Evolutionary conservation across 2,888 invertebrate species (phyloP), one percentile per base, ranked within the genome.

Genomic region (Vanessa cardui): DNA sequence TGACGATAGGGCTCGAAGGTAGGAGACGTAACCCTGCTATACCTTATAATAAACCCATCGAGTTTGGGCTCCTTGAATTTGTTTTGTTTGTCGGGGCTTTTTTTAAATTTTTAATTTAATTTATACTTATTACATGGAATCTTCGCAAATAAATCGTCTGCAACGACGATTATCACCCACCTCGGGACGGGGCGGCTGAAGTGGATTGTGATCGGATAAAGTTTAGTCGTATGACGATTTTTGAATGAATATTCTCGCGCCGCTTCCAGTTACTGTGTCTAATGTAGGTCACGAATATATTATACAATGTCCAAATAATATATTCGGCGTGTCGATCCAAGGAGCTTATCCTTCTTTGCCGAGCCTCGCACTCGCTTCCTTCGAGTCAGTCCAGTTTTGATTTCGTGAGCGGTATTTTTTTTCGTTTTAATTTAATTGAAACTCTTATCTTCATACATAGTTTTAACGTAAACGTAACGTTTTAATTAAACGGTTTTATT

Each of bases 251-350:
- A 64, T 66, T 62, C 66, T 60, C 61, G 58, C 58, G 64, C 39
- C 60, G 58, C 50, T 47, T 64, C 64, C 70, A 54, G 64, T 62
- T 58, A 61, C 67, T 61, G 52, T 21, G 59, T 20, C 62, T 65
- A 62, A 68, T 68, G 62, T 64, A 46, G 70, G 69, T 69, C 67
- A 62, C 54, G 62, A 64, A 64, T 50, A 66, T 62, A 66, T 45
- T 66, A 62, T 66, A 68, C 68, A 65, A n/a, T n/a, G n/a, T n/a
- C n/a, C n/a, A n/a, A 69, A 67, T 72, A 67, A 61, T 69, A 63
- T 67, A 67, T 70, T 70, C 66, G 58, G 56, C 47, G 58, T 58
- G 60, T 54, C 69, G 65, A 62, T 61, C 52, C 69, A 50, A 60
- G 59, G 62, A 60, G 60, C 66, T 66, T 60, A 66, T 66, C 69